phyloP scores from a whole-genome alignment of 2,888 invertebrate genomes.

The Tethea ocularis region DNA sequence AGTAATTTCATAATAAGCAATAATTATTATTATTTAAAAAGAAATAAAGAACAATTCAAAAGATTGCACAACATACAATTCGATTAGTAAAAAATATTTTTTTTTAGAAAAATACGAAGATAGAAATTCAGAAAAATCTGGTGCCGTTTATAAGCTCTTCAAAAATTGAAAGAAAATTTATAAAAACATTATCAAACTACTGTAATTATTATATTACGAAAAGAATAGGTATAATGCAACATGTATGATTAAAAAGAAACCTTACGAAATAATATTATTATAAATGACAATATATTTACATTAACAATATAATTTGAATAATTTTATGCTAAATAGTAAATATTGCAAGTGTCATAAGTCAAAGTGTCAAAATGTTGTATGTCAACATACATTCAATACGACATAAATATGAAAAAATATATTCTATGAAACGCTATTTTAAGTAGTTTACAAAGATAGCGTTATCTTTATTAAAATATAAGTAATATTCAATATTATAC shows the following conservation, averaged over 20 bases:
- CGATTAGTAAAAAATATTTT: slow-evolving; percentile 28
- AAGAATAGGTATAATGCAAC: slow-evolving; percentile 44
- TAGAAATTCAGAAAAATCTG: slow-evolving; percentile 37
- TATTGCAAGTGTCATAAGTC: slow-evolving; percentile 77
- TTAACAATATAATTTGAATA: slow-evolving; percentile 49
- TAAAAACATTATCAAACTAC: slow-evolving; percentile 31
- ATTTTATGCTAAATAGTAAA: slow-evolving; percentile 57
- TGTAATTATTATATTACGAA: slow-evolving; percentile 31
- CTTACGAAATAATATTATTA: background rate
- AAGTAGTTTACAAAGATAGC: slow-evolving; percentile 57
- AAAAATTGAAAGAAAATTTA: slow-evolving; percentile 39
- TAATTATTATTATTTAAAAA: slow-evolving; percentile 21
- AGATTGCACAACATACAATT: slow-evolving; percentile 10
- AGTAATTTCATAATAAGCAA: slow-evolving; percentile 30
- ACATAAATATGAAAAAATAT: slow-evolving; percentile 71
- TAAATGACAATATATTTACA: slow-evolving; percentile 59
- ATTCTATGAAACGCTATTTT: slow-evolving; percentile 60
- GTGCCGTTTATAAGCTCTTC: slow-evolving; percentile 56
- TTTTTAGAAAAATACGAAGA: slow-evolving; percentile 42
- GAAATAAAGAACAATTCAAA: slow-evolving; percentile 26
- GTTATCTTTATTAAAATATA: slow-evolving; percentile 74
- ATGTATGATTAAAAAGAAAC: slow-evolving; percentile 36
- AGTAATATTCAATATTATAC: slow-evolving; percentile 56
- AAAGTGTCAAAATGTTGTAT: slow-evolving; percentile 51
- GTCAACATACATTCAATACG: slow-evolving; percentile 27